Conservation (phyloP, 2,797 vertebrate genomes). For the Ibycter americanus region DNA sequence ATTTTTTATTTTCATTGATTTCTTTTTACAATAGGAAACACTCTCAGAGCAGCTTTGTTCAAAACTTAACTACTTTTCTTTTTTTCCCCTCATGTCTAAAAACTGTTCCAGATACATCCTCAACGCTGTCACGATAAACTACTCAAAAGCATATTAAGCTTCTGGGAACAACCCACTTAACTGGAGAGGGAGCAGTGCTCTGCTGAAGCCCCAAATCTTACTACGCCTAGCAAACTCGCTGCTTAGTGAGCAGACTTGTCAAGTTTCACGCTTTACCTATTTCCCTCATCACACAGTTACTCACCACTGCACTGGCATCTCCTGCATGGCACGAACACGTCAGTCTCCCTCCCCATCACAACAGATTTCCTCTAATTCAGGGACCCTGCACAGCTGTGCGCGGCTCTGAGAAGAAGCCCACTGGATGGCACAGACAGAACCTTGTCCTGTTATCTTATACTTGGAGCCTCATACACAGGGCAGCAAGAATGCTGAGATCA, state of each 20-base stretch:
- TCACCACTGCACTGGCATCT: too few relatives aligned
- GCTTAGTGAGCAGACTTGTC: background rate
- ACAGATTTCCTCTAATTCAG: background rate
- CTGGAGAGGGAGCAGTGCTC: background rate
- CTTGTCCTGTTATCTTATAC: background rate
- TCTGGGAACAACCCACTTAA: background rate
- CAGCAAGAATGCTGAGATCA: background rate
- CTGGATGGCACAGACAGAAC: background rate
- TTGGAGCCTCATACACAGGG: accelerated
- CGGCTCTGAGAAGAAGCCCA: background rate
- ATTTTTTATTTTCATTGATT: background rate
- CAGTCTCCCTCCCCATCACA: background rate
- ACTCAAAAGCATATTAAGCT: background rate
- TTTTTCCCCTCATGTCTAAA: background rate
- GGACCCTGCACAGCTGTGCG: background rate
- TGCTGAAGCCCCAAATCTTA: background rate
- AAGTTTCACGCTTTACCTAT: background rate
- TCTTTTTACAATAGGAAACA: background rate
- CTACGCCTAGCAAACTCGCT: background rate
- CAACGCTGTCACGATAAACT: background rate
- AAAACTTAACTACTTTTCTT: background rate
- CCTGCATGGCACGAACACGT: background rate
- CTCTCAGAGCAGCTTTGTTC: background rate
- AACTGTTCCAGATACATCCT: background rate
- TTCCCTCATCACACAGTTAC: background rate